Percentiles rank a stretch among this genome's conserved stretches.
These are phyloP conservation scores for Eptesicus fuscus DNA, from an alignment of 2,113 vertebrate species.

Conservation along the genomic window DNA sequence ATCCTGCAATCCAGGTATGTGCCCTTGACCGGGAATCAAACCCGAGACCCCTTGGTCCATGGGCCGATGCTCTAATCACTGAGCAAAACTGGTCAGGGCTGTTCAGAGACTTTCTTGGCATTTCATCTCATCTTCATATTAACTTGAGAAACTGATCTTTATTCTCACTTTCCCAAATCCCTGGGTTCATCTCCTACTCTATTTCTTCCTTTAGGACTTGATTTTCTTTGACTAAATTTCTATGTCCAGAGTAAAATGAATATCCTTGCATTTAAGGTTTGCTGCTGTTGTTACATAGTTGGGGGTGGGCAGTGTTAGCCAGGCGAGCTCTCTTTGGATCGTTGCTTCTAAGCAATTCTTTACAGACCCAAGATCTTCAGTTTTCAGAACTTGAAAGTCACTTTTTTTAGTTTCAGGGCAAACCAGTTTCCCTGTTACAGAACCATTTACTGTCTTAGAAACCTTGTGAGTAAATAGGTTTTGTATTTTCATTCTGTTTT, in stretches of 20 bases:
- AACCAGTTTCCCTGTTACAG: background rate
- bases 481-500: background rate
- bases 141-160: background rate
- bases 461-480: background rate
- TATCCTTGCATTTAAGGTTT: background rate
- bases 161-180: background rate
- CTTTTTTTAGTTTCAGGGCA: background rate
- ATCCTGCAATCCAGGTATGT: no score
- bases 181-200: background rate
- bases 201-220: background rate
- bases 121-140: background rate
- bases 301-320: background rate
- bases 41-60: no score
- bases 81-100: no score
- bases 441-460: background rate
- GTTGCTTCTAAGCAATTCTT: background rate
- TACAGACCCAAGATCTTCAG: background rate
- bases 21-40: no score
- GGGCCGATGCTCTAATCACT: no score
- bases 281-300: background rate
- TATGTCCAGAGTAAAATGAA: background rate
- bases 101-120: background rate
- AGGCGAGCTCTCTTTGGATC: background rate
- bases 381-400: background rate
- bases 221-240: background rate